Base-by-base conservation (phyloP, 2,888 invertebrate genomes). In the Pocota personata region DNA sequence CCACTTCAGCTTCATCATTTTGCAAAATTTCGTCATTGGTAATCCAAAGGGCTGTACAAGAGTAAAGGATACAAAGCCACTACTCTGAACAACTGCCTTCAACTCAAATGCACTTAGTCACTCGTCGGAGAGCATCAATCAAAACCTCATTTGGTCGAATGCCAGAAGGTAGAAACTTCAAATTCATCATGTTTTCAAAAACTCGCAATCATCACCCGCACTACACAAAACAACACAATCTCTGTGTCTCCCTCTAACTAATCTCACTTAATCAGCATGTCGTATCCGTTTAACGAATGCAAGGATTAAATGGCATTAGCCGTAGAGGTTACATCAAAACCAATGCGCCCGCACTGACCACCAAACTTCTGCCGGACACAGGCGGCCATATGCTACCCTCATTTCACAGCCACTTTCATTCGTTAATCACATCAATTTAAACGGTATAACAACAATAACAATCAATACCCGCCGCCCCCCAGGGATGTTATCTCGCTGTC, bases 391-490 rank as follows among this genome's bases (percentile, higher is more conserved):
- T 86, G 86, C 76, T 80, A 86, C 86, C 86, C 86, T 82, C 86
- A 86, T 86, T 86, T 80, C 79, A 66, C 71, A 57, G 86, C 48
- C 58, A 86, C 86, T 80, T 86, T 76, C 86, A 72, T 72, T 62
- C 86, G 86, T 86, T 86, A 77, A 86, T 86, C 86, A 82, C 86
- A 72, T 82, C 86, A 86, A 77, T 86, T 86, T 80, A 80, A 86
- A 72, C 80, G 67, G 46, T 72, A 71, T 27, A 82, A 82, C 86
- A 86, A 86, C 86, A 86, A 86, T 86, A 86, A 86, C 86, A 86
- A 80, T 86, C 86, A 71, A 72, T 86, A 75, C 58, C 71, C 57
- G 27, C 40, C 10, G 52, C 35, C 55, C 50, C 77, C 64, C 48
- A 48, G 52, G 57, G 75, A 79, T 80, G 80, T 72, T 83, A 58